phyloP scores from a whole-genome alignment of 2,888 invertebrate genomes.

The Mantis religiosa region DNA sequence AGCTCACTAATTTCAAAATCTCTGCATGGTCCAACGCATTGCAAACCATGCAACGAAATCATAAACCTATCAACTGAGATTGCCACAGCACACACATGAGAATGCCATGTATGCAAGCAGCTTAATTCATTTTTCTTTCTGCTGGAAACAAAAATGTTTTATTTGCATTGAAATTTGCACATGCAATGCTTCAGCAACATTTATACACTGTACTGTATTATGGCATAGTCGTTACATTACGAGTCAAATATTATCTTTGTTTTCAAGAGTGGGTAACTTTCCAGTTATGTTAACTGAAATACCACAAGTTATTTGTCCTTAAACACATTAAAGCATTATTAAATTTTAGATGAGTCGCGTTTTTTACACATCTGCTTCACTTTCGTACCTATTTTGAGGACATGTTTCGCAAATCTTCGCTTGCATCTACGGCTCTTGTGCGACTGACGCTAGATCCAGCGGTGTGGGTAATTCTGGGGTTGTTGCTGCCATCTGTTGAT shows the following conservation, averaged over 20 bases:
- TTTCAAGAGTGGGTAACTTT: neutral
- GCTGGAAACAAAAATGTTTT: neutral
- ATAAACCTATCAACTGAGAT: neutral
- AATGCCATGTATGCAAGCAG: neutral
- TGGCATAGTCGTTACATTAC: constrained; percentile 6
- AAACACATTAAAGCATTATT: no score
- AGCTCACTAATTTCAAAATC: neutral
- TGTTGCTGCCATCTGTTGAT: no score
- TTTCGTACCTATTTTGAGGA: no score
- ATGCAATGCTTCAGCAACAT: constrained; percentile 6
- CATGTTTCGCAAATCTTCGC: no score
- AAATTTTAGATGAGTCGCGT: no score
- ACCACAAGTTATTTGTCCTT: no score
- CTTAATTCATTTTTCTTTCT: neutral
- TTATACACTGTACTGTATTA: constrained; percentile 1
- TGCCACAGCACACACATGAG: neutral
- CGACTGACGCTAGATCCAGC: no score
- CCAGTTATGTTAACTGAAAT: no score
- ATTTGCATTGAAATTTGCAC: neutral
- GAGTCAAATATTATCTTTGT: neutral
- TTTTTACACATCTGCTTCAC: no score
- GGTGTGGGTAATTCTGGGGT: no score
- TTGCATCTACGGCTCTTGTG: no score
- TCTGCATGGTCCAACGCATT: neutral
- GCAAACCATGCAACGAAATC: neutral